A percentile compares a stretch with the other conserved stretches of the same genome.
Conservation (phyloP, 1,140 invertebrate species). For the Ooceraea biroi region DNA sequence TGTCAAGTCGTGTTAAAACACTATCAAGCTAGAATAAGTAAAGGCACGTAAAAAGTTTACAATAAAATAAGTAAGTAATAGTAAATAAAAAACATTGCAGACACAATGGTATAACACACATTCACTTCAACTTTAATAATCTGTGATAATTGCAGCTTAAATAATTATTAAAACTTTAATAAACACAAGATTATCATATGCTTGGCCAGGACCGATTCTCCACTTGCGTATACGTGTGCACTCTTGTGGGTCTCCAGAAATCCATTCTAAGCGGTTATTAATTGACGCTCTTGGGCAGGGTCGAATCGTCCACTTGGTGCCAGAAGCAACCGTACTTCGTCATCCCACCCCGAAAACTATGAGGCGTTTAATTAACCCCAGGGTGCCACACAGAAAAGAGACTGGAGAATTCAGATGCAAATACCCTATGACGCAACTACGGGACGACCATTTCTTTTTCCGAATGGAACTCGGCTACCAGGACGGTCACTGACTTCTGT, state of each 20-base stretch:
- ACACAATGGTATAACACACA: no score
- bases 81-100: neutral
- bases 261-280: slow-evolving; percentile 74
- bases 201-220: slow-evolving; percentile 13
- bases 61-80: slow-evolving; percentile 2
- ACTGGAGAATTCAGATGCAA: slow-evolving; percentile 78
- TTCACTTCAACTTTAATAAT: neutral
- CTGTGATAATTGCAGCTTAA: neutral
- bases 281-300: slow-evolving; percentile 71
- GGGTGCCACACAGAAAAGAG: slow-evolving; percentile 59
- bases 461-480: slow-evolving; percentile 62
- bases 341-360: slow-evolving; percentile 79
- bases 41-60: no score
- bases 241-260: slow-evolving; percentile 24
- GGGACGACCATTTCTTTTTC: slow-evolving; percentile 71
- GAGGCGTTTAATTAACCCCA: slow-evolving; percentile 83
- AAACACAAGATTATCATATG: slow-evolving; percentile 12
- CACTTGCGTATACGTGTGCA: neutral
- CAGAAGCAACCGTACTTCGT: slow-evolving; percentile 72
- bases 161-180: neutral
- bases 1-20: slow-evolving; percentile 20
- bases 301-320: slow-evolving; percentile 79
- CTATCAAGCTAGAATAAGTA: neutral
- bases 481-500: slow-evolving; percentile 31
- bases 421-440: slow-evolving; percentile 70